Base-by-base conservation (phyloP, 2,888 invertebrate species). In the Netelia virgata region DNA sequence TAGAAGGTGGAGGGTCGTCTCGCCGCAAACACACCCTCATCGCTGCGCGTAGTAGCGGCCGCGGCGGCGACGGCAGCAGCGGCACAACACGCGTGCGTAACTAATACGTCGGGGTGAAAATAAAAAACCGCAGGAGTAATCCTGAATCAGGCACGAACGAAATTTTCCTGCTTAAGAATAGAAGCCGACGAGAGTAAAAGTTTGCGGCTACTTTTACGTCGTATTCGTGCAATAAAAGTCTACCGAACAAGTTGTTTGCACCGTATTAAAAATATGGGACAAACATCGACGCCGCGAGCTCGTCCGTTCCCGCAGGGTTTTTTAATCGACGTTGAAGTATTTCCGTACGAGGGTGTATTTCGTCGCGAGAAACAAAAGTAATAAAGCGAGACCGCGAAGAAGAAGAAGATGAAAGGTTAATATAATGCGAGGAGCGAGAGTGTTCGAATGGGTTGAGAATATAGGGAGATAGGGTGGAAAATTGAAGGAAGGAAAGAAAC, bases 21-120 rank as follows among this genome's bases (percentile, higher is more conserved):
- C 73, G 80, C 78, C 77, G 76, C 82, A 86, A 86, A 83, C 83
- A 82, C 86, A 86, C 86, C 85, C 86, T 86, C 83, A 36, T 1
- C 66, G 50, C 61, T 74, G 78, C 55, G 73, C 76, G 57, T 75
- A 59, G 36, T 36, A 36, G 28, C 28, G 3, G n/a, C 23, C 1
- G 23, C 23, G 2, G 23, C 2, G 23, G 23, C 2, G 2, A 23
- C 23, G 6, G 83, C 83, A 83, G 89, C 92, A 92, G 84, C 75
- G 75, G 84, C 70, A 75, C 82, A 85, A 85, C 84, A 90, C 91
- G 92, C 90, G 92, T 91, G 92, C 92, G 92, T 93, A 91, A 93
- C 93, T 93, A 93, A 93, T 91, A 86, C 86, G 85, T 83, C 80
- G 69, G 84, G 83, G 75, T 80, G 84, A 79, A 78, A 83, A 57